Evolutionary conservation across 2,888 invertebrate genomes (phyloP), one percentile per base, ranked within the genome.

Genomic region (Pollenia labialis): DNA sequence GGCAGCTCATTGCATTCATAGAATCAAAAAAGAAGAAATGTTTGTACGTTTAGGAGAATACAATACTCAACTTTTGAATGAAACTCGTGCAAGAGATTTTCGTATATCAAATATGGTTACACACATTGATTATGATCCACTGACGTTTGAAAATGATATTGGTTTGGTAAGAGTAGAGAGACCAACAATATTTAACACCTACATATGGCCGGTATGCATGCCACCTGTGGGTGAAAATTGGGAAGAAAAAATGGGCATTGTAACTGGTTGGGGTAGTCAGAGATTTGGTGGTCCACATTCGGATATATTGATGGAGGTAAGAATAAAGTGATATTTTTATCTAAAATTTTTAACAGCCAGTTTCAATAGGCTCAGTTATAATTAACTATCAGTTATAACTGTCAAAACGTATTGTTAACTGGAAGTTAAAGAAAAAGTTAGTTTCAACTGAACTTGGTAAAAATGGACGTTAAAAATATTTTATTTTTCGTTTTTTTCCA

Each of bases 161-260:
- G 96, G 97, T 0, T 94, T 97, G 52, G 89, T 98, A 60, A 95
- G 95, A 89, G 93, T 97, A 72, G 94, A 95, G 86, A 93, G 95
- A 10, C 94, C 96, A 0, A 95, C 96, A 0, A 93, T 95, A 7
- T 97, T 97, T 91, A 96, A 96, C 90, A 95, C 95, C 0, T 97
- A 97, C 90, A 96, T 97, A 74, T 97, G 97, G 96, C 97, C 97
- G 0, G 95, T 97, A 76, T 98, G 97, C 91, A 94, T 98, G 87
- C 97, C 97, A 0, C 96, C 96, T 0, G 90, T 95, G 0, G 95
- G 94, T 1, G 91, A 95, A 58, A 92, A 94, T 6, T 95, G 96
- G 89, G 95, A 95, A 23, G 95, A 95, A 85, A 85, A 87, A 54
- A 94, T 93, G 10, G 96, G 94, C 50, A 94, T 95, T 79, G 96